Conservation (phyloP, 2,797 vertebrate genomes). For the Spinibarbus caldwelli region DNA sequence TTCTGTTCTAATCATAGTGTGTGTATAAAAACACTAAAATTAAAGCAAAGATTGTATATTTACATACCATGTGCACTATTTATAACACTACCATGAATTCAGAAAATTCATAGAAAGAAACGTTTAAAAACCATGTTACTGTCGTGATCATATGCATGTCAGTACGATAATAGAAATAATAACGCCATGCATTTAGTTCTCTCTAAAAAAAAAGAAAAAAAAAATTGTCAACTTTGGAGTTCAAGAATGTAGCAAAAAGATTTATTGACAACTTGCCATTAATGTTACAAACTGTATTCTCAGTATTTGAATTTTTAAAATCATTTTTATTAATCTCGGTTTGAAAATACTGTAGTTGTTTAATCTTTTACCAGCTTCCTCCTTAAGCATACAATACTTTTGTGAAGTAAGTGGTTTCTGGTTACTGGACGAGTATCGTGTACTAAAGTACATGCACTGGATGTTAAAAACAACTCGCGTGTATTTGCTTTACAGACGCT, state of each 20-base stretch:
- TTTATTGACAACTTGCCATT: not conserved
- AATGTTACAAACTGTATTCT: not conserved
- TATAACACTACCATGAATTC: no score
- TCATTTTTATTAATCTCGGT: not conserved
- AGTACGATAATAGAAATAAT: not conserved
- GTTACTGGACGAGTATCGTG: not conserved
- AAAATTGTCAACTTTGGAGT: no score
- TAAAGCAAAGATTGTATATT: not conserved
- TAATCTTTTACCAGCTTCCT: not conserved
- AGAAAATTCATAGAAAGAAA: not conserved
- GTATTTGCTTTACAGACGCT: conserved; percentile 17
- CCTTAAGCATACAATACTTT: not conserved
- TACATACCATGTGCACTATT: not conserved
- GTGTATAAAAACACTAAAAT: not conserved
- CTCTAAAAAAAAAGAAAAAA: no score
- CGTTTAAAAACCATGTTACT: not conserved
- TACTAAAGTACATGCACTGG: not conserved
- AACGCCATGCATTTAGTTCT: not conserved
- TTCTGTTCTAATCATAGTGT: not conserved
- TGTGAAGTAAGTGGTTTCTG: not conserved
- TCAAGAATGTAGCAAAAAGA: not conserved
- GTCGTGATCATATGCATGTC: not conserved
- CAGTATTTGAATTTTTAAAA: no score
- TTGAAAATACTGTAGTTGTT: not conserved
- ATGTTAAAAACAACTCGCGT: not conserved